Conservation (phyloP, 2,797 vertebrate species). For the Aphelocoma californica region DNA sequence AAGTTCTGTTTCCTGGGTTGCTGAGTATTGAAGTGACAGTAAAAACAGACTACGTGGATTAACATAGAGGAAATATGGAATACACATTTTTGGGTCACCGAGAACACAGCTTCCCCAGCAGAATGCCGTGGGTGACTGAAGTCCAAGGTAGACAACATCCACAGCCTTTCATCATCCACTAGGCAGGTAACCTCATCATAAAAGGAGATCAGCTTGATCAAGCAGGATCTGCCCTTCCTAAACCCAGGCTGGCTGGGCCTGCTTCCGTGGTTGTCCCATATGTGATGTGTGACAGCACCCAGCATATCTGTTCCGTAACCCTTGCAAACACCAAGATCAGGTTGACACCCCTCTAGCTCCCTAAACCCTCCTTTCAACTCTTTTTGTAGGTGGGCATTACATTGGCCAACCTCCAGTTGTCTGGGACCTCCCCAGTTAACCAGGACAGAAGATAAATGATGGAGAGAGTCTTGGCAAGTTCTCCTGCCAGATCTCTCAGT, state of each 20-base stretch:
- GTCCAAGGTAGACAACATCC: not conserved
- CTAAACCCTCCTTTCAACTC: not conserved
- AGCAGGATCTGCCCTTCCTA: not conserved
- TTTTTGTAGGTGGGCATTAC: not conserved
- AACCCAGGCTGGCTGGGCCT: not conserved
- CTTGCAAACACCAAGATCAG: not conserved
- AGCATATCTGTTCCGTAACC: not conserved
- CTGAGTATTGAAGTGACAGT: not conserved
- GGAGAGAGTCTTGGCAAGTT: not conserved
- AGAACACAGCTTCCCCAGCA: not conserved
- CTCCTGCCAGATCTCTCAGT: not conserved
- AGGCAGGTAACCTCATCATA: not conserved
- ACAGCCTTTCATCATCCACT: not conserved
- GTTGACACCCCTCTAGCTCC: not conserved
- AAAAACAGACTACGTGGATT: not conserved
- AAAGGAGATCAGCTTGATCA: not conserved
- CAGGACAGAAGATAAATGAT: not conserved
- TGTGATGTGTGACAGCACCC: too few species aligned
- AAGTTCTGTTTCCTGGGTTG: fast-evolving
- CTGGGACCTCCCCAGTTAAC: not conserved
- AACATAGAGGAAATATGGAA: not conserved
- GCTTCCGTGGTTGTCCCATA: not conserved
- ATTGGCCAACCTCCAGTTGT: not conserved
- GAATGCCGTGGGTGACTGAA: not conserved
- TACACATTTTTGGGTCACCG: not conserved